Evolutionary conservation across 2,797 vertebrate species (phyloP), one percentile per base, ranked within the genome.

Genomic region (Periparus ater): DNA sequence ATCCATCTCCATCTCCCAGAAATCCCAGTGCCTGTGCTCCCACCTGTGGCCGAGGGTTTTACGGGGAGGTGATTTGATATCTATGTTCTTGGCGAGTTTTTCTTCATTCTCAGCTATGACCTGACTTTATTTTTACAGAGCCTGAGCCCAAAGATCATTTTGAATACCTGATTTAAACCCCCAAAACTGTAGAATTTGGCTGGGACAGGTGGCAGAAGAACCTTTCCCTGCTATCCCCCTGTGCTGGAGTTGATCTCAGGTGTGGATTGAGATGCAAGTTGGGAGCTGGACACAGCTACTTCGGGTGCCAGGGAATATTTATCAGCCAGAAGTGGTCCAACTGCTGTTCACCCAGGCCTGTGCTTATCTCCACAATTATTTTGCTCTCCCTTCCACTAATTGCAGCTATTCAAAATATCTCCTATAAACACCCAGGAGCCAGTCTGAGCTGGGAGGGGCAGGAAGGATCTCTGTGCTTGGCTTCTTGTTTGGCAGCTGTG

Each of bases 41-140:
- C 19, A 36, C 26, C 21, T 2, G 0, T 15, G 30, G 11, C 34
- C 60, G 6, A 7, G 38, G 45, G 13, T 5, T 87, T 82, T 91
- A 32, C 0, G 0, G 10, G 11, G 8, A 11, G 2, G 1, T 54
- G 13, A 54, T 96, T 62, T 62, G 60, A 32, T 62, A 32, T 10
- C 8, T 40, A 2, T 2, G 0, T 45, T 68, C 25, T 57, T 34
- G 44, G 34, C 1, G 6, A 70, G 42, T 26, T 62, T 62, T 70
- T 17, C 48, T 47, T 54, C 47, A 29, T 61, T 47, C 38, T 85
- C 25, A 54, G 20, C 48, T 30, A 20, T 1, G 3, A 40, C 3
- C 14, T 47, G n/a, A 23, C 40, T 68, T 61, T 6, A 8, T 30
- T 61, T 77, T 55, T 42, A 26, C 5, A 26, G 65, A 62, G 4